Base-by-base conservation (phyloP, 2,888 invertebrate genomes). In the Cataglyphis albicans region DNA sequence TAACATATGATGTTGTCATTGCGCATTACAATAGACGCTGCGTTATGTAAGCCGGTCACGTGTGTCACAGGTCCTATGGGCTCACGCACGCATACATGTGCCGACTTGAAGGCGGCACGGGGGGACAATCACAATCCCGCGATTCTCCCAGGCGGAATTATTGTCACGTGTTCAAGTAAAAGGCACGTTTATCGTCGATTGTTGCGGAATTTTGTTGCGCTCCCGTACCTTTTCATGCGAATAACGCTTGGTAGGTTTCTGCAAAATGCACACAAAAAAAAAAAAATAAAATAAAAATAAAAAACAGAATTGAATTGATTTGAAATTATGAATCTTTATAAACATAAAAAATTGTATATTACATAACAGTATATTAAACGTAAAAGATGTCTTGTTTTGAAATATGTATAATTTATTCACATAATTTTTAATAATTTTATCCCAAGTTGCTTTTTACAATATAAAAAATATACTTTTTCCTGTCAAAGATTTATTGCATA, bases 41-140 rank as follows among this genome's bases (percentile, higher is more conserved):
- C 82, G 86, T 91, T 92, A 89, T 88, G 90, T 89, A 92, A 90
- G 87, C 92, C 82, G 82, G 91, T 92, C 93, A 93, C 92, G 93
- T 90, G 92, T 91, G 84, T 78, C 85, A 82, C 84, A 57, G 48
- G 84, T 72, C 81, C 82, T 78, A 74, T 52, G 38, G 65, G 84
- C 83, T 87, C 89, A 87, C 87, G 85, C 88, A 89, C 85, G 86
- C 83, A 84, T 86, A 87, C 89, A 86, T 85, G 84, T 65, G 85
- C 80, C 80, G 63, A 35, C 64, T 29, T 55, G 9, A 63, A 82
- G 68, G 74, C n/a, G 38, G 63, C 81, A 70, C 68, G 83, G 81
- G 29, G 18, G 38, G 52, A 9, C 70, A 41, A 78, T 57, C 21
- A 65, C 35, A 76, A 59, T 25, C 65, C 67, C 65, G 55, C 57